Conservation (phyloP, 1,140 invertebrate genomes). For the Zaprionus inermis region DNA sequence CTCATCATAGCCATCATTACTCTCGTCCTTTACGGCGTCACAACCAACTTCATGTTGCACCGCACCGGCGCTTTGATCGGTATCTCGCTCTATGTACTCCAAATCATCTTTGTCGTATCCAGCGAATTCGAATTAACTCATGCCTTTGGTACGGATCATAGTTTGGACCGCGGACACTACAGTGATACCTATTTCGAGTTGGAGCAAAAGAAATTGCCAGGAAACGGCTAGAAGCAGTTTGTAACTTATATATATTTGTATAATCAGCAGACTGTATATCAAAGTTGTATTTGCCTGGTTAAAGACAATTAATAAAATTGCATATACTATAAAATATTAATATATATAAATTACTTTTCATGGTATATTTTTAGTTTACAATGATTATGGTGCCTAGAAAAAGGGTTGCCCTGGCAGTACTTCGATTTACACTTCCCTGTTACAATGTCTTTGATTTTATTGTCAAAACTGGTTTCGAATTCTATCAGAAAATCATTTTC, state of each 20-base stretch:
- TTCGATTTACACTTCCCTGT: no score
- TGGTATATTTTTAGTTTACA: no score
- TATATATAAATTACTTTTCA: no score
- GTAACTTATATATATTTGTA: background rate
- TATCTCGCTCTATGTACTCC: slow-evolving; percentile 17
- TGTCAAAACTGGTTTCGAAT: no score
- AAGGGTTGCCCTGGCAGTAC: no score
- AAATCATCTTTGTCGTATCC: slow-evolving; percentile 14
- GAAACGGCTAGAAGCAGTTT: background rate
- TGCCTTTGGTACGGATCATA: slow-evolving; percentile 41
- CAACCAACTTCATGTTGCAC: slow-evolving; percentile 45
- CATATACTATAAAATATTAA: no score
- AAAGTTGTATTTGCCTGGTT: no score
- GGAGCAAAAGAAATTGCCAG: background rate
- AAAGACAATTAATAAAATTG: no score
- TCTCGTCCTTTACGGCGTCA: slow-evolving; percentile 18
- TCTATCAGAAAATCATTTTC: no score
- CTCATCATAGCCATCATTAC: slow-evolving; percentile 12
- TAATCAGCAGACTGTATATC: no score
- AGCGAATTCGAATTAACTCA: slow-evolving; percentile 39
- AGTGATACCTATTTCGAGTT: slow-evolving; percentile 16
- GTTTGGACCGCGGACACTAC: slow-evolving; percentile 30
- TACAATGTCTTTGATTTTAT: no score
- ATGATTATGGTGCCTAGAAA: no score
- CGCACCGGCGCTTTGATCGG: slow-evolving; percentile 33